Conservation (phyloP, 2,797 vertebrate species). For the Choloepus didactylus region DNA sequence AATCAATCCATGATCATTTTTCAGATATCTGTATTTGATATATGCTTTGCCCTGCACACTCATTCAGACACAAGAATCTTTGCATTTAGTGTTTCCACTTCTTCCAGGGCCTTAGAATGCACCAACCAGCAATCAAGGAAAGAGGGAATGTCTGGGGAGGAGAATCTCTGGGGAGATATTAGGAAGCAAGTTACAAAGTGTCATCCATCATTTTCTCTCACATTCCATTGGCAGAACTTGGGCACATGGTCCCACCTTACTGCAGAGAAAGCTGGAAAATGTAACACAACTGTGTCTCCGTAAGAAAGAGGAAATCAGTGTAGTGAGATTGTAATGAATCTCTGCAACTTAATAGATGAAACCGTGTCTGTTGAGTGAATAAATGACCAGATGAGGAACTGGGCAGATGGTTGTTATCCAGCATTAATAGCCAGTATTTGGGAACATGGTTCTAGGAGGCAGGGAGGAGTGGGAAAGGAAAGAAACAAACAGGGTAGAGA, state of each 20-base stretch:
- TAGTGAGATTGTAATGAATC: neutral
- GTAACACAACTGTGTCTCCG: neutral
- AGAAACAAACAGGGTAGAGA: neutral
- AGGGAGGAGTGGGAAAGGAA: neutral
- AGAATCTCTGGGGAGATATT: neutral
- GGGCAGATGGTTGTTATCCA: neutral
- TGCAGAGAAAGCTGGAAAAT: neutral
- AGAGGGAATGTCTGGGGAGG: neutral
- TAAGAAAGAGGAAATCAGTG: neutral
- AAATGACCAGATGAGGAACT: conserved; percentile 12
- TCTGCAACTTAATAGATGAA: neutral
- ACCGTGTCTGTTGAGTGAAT: neutral
- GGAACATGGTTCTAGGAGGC: neutral
- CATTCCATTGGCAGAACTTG: neutral
- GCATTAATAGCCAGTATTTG: neutral
- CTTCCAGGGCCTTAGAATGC: neutral
- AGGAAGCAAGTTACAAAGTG: neutral
- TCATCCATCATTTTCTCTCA: neutral
- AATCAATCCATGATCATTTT: neutral
- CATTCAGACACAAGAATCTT: neutral
- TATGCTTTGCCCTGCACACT: neutral
- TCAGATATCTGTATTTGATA: neutral
- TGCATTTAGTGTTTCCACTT: neutral
- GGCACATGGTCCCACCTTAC: neutral
- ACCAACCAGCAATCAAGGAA: neutral